phyloP scores from a whole-genome alignment of 2,888 invertebrate species.

The Rhopalosiphum nymphaeae region DNA sequence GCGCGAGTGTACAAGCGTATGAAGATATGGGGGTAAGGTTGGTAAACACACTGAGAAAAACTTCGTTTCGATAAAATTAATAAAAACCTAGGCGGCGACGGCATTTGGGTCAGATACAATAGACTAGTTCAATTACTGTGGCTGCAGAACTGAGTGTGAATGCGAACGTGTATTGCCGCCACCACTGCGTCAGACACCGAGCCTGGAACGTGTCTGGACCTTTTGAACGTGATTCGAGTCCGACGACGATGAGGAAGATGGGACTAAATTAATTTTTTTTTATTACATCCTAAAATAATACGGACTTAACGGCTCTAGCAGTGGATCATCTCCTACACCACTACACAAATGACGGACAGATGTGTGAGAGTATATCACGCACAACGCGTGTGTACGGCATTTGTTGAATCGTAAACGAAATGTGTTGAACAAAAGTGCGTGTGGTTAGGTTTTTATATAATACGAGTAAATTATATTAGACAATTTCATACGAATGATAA shows the following conservation, averaged over 20 bases:
- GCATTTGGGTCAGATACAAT: neutral
- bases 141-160: neutral
- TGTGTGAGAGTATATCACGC: neutral
- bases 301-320: neutral
- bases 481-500: neutral
- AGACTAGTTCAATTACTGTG: slow-evolving; percentile 50
- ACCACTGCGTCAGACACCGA: neutral
- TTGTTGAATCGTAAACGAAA: neutral
- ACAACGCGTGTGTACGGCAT: neutral
- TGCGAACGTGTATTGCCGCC: neutral
- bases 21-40: neutral
- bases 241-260: too few relatives aligned
- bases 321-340: too few relatives aligned
- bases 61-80: slow-evolving; percentile 62
- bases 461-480: neutral
- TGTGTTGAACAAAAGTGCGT: neutral
- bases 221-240: slow-evolving; percentile 53
- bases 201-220: slow-evolving; percentile 49
- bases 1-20: neutral
- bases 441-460: neutral
- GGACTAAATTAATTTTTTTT: slow-evolving; percentile 35
- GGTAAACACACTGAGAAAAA: slow-evolving; percentile 40
- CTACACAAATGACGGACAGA: neutral
- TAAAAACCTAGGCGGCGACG: slow-evolving; percentile 41
- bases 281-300: slow-evolving; percentile 46